These are phyloP conservation scores for Mimas tiliae DNA, from an alignment of 2,888 invertebrate species.

Conservation along the genomic window DNA sequence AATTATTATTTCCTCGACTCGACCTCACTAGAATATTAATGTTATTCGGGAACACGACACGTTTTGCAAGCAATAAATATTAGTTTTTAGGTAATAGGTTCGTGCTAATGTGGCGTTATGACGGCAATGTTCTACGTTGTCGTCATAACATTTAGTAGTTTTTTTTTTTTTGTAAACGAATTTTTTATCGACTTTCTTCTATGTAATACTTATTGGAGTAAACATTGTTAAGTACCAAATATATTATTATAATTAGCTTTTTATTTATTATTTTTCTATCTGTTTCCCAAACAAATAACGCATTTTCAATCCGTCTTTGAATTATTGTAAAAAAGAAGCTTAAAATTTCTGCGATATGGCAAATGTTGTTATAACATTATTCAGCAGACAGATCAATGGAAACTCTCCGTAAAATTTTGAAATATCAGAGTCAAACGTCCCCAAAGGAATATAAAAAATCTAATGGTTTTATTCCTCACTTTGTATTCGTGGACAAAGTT, in stretches of 20 bases:
- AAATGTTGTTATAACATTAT: neutral
- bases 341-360: neutral
- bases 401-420: neutral
- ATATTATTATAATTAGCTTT: too few relatives aligned
- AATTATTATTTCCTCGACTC: conserved; percentile 35
- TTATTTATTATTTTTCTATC: too few relatives aligned
- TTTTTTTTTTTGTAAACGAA: too few relatives aligned
- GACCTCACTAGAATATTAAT: conserved; percentile 27
- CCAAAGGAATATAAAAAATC: conserved; percentile 29
- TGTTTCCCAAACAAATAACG: too few relatives aligned
- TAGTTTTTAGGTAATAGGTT: neutral
- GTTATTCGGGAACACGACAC: conserved; percentile 5
- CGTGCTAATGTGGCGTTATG: neutral
- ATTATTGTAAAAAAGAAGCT: too few relatives aligned
- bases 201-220: too few relatives aligned
- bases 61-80: conserved; percentile 1
- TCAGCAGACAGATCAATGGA: neutral
- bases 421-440: conserved; percentile 9
- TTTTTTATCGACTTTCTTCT: too few relatives aligned
- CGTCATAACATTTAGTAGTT: too few relatives aligned
- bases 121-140: too few relatives aligned
- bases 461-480: conserved; percentile 57
- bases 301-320: too few relatives aligned
- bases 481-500: conserved; percentile 75
- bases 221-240: too few relatives aligned